These are phyloP conservation scores for Tuberolachnus salignus DNA, from an alignment of 2,888 invertebrate species.

Conservation along the genomic window DNA sequence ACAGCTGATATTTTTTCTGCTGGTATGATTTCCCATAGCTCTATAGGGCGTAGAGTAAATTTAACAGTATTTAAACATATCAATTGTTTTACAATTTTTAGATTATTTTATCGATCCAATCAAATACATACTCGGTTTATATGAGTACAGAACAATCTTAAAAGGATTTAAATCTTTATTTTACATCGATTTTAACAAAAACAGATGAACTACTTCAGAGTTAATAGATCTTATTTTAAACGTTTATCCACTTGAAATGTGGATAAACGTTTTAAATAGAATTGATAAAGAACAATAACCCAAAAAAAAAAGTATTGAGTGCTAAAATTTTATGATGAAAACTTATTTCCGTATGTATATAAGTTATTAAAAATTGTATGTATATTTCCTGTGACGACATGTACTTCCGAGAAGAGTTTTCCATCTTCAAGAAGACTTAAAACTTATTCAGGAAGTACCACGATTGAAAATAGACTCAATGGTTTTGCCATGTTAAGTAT, in stretches of 20 bases:
- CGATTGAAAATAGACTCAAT: not conserved
- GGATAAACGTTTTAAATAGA: not conserved
- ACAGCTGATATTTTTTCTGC: too few species aligned
- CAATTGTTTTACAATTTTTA: not conserved
- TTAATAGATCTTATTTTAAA: not conserved
- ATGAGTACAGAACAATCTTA: not conserved
- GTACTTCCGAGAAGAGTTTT: constrained; percentile 4
- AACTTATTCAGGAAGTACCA: not conserved
- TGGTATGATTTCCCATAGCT: too few species aligned
- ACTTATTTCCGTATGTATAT: constrained; percentile 1
- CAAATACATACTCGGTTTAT: constrained; percentile 8
- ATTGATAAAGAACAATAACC: not conserved
- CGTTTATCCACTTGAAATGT: not conserved
- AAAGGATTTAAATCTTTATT: constrained; percentile 13
- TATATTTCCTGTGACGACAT: constrained; percentile 2
- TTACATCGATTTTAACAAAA: not conserved
- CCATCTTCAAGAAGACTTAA: not conserved
- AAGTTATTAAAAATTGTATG: too few species aligned
- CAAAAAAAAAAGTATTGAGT: constrained; percentile 4
- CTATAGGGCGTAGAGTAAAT: too few species aligned
- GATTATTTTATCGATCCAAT: constrained; percentile 15
- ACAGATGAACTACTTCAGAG: not conserved
- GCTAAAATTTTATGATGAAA: constrained; percentile 10
- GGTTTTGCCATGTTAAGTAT: constrained; percentile 9
- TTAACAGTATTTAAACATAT: not conserved